Evolutionary conservation across 2,113 vertebrate genomes (phyloP).

Genomic region (Mormoops blainvillei): DNA sequence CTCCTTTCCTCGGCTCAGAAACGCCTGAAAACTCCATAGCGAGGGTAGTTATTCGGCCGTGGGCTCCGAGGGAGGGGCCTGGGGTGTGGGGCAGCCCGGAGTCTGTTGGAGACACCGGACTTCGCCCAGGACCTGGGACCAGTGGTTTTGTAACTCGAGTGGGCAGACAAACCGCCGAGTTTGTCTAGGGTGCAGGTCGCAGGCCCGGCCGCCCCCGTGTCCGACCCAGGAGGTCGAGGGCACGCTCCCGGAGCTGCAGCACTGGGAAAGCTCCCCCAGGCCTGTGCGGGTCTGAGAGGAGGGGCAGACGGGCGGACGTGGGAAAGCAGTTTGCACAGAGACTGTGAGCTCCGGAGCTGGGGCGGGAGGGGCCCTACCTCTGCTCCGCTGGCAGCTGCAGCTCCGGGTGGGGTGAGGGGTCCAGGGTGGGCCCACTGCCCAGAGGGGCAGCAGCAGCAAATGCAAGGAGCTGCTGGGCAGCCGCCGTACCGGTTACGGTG

Average conservation of each 20-base stretch:
- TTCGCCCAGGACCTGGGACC: neutral
- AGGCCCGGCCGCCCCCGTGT: neutral
- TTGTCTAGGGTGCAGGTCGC: no score
- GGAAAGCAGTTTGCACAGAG: neutral
- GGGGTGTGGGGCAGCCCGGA: fast-evolving
- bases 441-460: neutral
- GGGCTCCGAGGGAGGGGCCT: neutral
- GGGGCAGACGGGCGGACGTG: neutral
- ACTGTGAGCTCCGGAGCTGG: neutral
- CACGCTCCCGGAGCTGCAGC: neutral
- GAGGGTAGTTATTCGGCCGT: neutral
- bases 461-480: neutral
- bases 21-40: neutral
- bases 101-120: neutral
- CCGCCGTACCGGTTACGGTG: neutral
- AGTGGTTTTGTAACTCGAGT: neutral
- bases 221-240: neutral
- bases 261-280: neutral
- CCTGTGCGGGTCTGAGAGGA: neutral
- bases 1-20: neutral
- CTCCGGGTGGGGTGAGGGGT: no score
- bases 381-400: no score
- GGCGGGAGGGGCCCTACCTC: neutral
- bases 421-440: no score
- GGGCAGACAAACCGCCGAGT: neutral